Evolutionary conservation across 53 echinoderm and acorn worm genomes (phyloP), one percentile per base, ranked within the genome.

Genomic region (Holothuria scabra): DNA sequence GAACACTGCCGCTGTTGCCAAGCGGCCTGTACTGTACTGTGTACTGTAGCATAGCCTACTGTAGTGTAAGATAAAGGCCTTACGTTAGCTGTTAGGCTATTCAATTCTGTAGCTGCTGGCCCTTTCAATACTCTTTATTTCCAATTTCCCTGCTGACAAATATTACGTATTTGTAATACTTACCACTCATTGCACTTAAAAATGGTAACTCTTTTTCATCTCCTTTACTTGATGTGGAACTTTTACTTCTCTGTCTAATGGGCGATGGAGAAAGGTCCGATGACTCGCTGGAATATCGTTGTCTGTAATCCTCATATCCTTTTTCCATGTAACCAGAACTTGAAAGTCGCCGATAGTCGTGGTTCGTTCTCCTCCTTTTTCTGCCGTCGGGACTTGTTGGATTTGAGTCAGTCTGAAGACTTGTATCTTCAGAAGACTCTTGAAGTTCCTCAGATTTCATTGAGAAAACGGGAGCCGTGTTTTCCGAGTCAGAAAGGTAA

Each of bases 301-400:
- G 97, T 71, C 88, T 76, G 81, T 94, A 94, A 78, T 90, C 92
- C 33, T 65, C 86, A 81, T 97, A 97, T 81, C 90, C 89, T 64
- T 97, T 89, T 57, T 97, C 97, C 85, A 91, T 84, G 89, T 94
- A 94, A 25, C 97, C 97, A 12, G 97, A 94, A 87, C 97, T 97
- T 25, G 97, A 97, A 37, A 97, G 89, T 49, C 97, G 85, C 61
- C 93, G 88, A 67, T 97, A 97, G 83, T 97, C 94, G 82, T 97
- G 97, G 25, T 97, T 94, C 2, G 89, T 88, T 80, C 97, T 87
- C 57, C 83, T 82, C 48, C 97, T 91, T 82, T 97, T 97, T 14
- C 97, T 90, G 14, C 83, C 89, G 56, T 97, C 94, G 10, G 93
- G 93, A 79, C 93, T 95, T 4, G 82, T 89, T 3, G 93, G 69